Evolutionary conservation across 30 jellyfish, hydroid and myxozoan species (phyloP).

Genomic region (Aurelia coerulea): DNA sequence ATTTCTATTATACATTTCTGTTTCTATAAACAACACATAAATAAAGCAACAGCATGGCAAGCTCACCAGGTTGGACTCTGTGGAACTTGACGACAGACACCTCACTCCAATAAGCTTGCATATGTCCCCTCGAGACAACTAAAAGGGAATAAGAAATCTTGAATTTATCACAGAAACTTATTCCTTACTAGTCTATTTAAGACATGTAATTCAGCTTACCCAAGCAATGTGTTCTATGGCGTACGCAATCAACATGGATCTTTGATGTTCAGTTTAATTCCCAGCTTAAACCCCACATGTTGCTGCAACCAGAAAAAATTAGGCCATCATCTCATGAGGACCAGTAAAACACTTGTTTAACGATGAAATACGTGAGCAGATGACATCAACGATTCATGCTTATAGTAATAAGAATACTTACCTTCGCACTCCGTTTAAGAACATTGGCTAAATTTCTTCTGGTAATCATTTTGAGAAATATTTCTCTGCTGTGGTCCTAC

Average conservation of each 20-base stretch:
- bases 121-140: slow-evolving; percentile 61
- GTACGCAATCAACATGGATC: not conserved
- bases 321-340: too few relatives aligned
- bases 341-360: not conserved
- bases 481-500: not conserved
- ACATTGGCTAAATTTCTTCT: slow-evolving; percentile 40
- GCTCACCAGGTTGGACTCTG: slow-evolving; percentile 60
- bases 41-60: not conserved
- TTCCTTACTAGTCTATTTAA: not conserved
- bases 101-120: slow-evolving; percentile 45
- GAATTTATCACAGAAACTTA: not conserved
- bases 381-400: not conserved
- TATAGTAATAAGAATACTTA: not conserved
- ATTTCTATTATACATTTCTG: too few relatives aligned
- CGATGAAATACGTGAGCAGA: not conserved
- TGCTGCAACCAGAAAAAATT: too few relatives aligned
- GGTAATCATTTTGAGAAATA: slow-evolving; percentile 16
- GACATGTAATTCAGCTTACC: not conserved
- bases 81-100: slow-evolving; percentile 50
- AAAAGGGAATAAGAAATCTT: slow-evolving; percentile 3
- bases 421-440: slow-evolving; percentile 34
- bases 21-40: not conserved
- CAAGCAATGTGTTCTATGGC: not conserved
- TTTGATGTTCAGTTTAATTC: not conserved
- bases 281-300: too few relatives aligned